Conservation (phyloP, 2,113 vertebrate genomes). For the Hemicordylus capensis region DNA sequence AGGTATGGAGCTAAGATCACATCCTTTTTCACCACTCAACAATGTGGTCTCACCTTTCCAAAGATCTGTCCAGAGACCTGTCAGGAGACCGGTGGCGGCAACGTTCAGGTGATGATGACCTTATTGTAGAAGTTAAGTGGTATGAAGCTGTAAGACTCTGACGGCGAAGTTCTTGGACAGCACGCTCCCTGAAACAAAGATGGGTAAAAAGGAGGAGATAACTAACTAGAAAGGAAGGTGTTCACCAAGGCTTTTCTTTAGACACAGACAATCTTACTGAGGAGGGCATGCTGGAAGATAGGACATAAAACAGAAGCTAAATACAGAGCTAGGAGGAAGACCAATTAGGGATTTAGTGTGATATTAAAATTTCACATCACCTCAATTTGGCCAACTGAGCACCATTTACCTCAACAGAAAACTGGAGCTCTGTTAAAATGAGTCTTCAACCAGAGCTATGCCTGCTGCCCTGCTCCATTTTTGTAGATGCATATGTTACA, state of each 20-base stretch:
- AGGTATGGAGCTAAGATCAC: constrained; percentile 9
- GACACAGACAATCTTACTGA: not conserved
- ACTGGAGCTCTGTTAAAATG: not conserved
- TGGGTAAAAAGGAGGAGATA: not conserved
- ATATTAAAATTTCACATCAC: not conserved
- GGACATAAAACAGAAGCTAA: not conserved
- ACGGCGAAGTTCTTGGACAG: constrained; percentile 71
- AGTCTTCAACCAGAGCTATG: not conserved
- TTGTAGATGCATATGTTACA: not conserved
- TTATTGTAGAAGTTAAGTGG: constrained; percentile 68
- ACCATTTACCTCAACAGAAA: not conserved
- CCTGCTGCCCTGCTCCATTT: too few relatives aligned
- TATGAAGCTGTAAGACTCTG: constrained; percentile 60
- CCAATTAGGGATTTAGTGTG: not conserved
- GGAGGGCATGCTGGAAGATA: not conserved
- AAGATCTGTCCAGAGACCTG: constrained; percentile 52
- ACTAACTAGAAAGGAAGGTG: not conserved
- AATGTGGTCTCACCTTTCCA: constrained; percentile 61
- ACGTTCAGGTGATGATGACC: constrained; percentile 65
- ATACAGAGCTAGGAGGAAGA: not conserved
- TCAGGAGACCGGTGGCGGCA: constrained; percentile 56
- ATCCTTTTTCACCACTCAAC: constrained; percentile 20
- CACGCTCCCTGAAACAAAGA: constrained; percentile 68
- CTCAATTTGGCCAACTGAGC: not conserved
- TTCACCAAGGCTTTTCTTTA: not conserved